Base-by-base conservation (phyloP, 2,888 invertebrate genomes). In the Corbicula japonica region DNA sequence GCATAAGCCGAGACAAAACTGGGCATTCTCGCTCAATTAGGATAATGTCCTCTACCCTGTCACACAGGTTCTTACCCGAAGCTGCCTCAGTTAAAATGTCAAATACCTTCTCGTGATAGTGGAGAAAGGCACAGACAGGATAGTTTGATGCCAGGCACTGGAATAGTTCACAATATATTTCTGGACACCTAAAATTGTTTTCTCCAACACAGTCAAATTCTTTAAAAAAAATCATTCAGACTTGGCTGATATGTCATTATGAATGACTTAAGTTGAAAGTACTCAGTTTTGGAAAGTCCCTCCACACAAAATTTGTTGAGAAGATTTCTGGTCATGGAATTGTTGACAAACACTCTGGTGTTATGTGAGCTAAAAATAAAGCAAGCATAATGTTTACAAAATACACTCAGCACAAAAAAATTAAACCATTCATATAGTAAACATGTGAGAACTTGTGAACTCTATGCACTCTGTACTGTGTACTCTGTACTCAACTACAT, bases 261-360 rank as follows among this genome's bases (percentile, higher is more conserved):
- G 12, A 0, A 10, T 30, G 4, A n/a, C 15, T 30, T 26, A 10
- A 68, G 34, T n/a, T 68, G 26, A 21, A 38, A 1, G 26, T 8
- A 68, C 6, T 68, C 54, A 28, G 12, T 5, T 38, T 3, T 12
- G 28, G 23, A 6, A 3, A 68, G 18, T 18, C 44, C 41, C 10
- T n/a, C 21, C 6, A 18, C 26, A 44, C 50, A 23, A 50, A 30
- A 68, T 35, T 68, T 52, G 5, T 18, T 21, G 18, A 54, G 68
- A 8, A 54, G 34, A 8, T 10, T 23, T 54, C 68, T n/a, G 1
- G 54, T 54, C 18, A 26, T 34, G 5, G n/a, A 10, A 52, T 68
- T 68, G 30, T 68, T 68, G 12, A 68, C 23, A 30, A 68, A 68
- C 10, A 68, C 54, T 50, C 54, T 50, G 15, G 68, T 68, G 38